phyloP scores from a whole-genome alignment of 2,888 invertebrate genomes.

The Dolomedes plantarius region DNA sequence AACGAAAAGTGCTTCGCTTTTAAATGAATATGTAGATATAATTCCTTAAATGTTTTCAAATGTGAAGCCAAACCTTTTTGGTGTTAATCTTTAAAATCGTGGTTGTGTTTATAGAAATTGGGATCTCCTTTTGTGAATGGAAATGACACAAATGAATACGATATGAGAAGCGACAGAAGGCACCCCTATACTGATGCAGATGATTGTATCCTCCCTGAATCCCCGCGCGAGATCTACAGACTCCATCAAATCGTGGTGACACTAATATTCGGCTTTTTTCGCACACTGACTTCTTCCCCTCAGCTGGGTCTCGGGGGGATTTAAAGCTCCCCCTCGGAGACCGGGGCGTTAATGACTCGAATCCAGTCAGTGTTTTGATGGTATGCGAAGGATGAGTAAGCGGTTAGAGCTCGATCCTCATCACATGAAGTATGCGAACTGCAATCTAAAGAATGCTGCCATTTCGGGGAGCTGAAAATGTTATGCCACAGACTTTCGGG shows the following conservation, averaged over 20 bases:
- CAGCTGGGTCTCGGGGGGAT: slow-evolving; percentile 49
- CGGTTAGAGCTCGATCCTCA: neutral
- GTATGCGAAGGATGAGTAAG: slow-evolving; percentile 59
- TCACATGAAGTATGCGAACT: neutral
- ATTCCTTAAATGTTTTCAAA: no score
- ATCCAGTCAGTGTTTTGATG: slow-evolving; percentile 49
- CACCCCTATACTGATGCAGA: neutral
- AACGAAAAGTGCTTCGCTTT: no score
- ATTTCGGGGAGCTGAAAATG: no score
- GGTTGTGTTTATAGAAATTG: no score
- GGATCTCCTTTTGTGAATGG: no score
- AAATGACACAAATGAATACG: no score
- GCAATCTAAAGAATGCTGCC: no score
- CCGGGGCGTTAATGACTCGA: slow-evolving; percentile 59
- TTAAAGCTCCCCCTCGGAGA: slow-evolving; percentile 19
- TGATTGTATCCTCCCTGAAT: slow-evolving; percentile 18
- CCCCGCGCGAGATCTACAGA: slow-evolving; percentile 20
- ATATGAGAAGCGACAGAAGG: neutral
- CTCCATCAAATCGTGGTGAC: slow-evolving; percentile 67
- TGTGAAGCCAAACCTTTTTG: no score
- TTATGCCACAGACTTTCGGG: no score
- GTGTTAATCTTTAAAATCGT: no score
- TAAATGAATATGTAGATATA: no score
- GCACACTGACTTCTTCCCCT: neutral
- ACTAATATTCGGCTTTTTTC: slow-evolving; percentile 57